Evolutionary conservation across 2,888 invertebrate species (phyloP), one percentile per base, ranked within the genome.

Genomic region (Drosophila paracracens): DNA sequence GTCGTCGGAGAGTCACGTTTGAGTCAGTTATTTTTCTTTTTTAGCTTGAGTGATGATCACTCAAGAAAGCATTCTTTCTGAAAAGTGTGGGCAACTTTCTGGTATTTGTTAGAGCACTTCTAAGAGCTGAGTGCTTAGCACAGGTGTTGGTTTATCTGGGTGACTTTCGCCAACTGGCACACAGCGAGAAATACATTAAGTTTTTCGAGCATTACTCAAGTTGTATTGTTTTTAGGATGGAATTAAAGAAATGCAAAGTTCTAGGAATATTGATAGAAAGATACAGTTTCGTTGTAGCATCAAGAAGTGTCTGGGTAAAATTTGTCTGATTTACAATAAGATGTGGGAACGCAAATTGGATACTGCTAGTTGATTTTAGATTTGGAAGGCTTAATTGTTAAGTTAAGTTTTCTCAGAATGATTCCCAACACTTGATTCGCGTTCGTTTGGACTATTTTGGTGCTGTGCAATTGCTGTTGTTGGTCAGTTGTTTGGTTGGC

Each of bases 1-100:
- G 46, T 16, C 16, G 46, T 51, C 62, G 51, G 52, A 71, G 38
- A 38, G 87, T 80, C 89, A 89, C 84, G 82, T 76, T 70, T 70
- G 50, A 46, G 60, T 53, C 61, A 48, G 65, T 69, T 16, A 43
- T 11, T 29, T n/a, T 40, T 56, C 52, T 31, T 52, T 68, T 43
- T 40, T 51, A 35, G 54, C 63, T 64, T 62, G 75, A 75, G 31
- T 58, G 69, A 70, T 76, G 70, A 78, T 76, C 61, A 40, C 31
- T 4, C 40, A 56, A 38, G 57, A 31, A 33, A 40, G 13, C 29
- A 46, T 56, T 56, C 29, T 31, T 57, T 68, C 50, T 63, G 10
- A 64, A 63, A 60, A 70, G 46, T 52, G 53, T 43, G 50, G 36
- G 60, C 48, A 50, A 66, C 48, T 65, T 54, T 54, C 52, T 53